phyloP scores from a whole-genome alignment of 2,888 invertebrate genomes.

The Campoletis raptor region DNA sequence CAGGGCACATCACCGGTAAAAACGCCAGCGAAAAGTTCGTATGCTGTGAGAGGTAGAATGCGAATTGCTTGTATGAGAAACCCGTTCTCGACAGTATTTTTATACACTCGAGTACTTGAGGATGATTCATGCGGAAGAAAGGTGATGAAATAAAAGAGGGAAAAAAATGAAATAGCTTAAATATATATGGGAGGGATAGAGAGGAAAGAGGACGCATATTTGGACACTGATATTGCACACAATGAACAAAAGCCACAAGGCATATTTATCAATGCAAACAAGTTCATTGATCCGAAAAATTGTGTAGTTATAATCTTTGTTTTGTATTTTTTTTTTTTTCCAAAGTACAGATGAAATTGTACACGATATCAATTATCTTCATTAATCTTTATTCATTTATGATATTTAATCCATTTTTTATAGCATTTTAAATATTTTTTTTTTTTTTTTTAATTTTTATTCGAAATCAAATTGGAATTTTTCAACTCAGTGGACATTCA shows the following conservation, averaged over 20 bases:
- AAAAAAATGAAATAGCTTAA: constrained; percentile 17
- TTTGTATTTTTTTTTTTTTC: background rate
- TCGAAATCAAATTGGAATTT: background rate
- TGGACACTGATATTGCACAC: background rate
- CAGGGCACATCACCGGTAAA: constrained; percentile 31
- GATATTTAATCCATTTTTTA: background rate
- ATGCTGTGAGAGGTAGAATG: constrained; percentile 44
- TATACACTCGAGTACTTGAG: constrained; percentile 28
- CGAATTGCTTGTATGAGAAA: constrained; percentile 46
- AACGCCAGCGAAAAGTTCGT: constrained; percentile 31
- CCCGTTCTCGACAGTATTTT: constrained; percentile 24
- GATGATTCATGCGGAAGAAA: constrained; percentile 30
- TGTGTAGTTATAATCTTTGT: background rate
- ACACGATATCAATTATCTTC: background rate
- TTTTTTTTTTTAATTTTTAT: background rate
- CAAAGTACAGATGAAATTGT: background rate
- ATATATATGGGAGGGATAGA: constrained; percentile 1
- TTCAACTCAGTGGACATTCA: too few species aligned
- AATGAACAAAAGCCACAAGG: constrained; percentile 7
- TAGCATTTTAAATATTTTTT: background rate
- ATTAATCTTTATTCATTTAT: background rate
- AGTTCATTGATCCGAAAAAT: constrained; percentile 28
- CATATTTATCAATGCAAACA: constrained; percentile 7
- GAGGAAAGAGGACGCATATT: constrained; percentile 1
- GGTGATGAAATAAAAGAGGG: constrained; percentile 17